phyloP scores from a whole-genome alignment of 2,888 invertebrate species.

The Hyppa rectilinea region DNA sequence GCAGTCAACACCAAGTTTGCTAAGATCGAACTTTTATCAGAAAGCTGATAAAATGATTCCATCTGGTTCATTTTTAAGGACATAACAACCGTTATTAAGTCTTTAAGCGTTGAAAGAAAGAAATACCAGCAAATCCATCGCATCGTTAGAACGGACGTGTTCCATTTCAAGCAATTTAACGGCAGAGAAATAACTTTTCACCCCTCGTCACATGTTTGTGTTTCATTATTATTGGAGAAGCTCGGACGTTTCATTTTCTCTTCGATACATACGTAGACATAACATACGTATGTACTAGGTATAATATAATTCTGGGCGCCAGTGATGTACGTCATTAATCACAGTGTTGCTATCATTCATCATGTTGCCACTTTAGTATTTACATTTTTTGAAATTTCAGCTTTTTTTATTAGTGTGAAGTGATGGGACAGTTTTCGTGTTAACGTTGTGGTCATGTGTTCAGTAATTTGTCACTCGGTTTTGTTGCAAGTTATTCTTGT shows the following conservation, averaged over 20 bases:
- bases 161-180: slow-evolving; percentile 53
- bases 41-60: not conserved
- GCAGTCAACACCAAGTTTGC: not conserved
- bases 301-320: slow-evolving; percentile 42
- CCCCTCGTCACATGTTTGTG: slow-evolving; percentile 64
- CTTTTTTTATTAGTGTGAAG: slow-evolving; percentile 70
- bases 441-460: slow-evolving; percentile 16
- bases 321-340: slow-evolving; percentile 62
- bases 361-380: slow-evolving; percentile 74
- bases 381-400: slow-evolving; percentile 69
- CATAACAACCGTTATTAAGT: not conserved
- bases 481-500: slow-evolving; percentile 32
- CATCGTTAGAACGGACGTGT: slow-evolving; percentile 32
- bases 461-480: slow-evolving; percentile 30
- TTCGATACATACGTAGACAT: not conserved
- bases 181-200: slow-evolving; percentile 57
- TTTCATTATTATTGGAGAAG: slow-evolving; percentile 59
- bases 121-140: slow-evolving; percentile 17
- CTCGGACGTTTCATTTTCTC: slow-evolving; percentile 60
- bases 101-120: not conserved
- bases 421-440: slow-evolving; percentile 67
- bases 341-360: slow-evolving; percentile 69
- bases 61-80: not conserved
- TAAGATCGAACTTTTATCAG: not conserved
- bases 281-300: slow-evolving; percentile 30